Conservation (phyloP, 1,140 invertebrate species). For the Sitobion miscanthi region DNA sequence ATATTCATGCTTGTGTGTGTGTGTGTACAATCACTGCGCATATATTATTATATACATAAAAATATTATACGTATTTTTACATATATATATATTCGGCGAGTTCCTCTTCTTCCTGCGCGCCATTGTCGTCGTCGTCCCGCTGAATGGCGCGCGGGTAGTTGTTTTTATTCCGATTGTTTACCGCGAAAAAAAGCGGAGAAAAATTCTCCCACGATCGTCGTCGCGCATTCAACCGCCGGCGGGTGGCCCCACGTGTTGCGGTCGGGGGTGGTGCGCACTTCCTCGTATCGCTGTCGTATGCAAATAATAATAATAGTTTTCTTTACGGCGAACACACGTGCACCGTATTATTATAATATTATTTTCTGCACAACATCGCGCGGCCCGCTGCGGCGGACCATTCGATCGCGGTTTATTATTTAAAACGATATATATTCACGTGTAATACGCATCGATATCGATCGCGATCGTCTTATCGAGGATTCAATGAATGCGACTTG, state of each 20-base stretch:
- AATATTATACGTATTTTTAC: not conserved
- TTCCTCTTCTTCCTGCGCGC: not conserved
- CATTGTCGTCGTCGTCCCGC: not conserved
- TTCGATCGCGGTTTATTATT: not conserved
- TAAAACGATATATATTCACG: not conserved
- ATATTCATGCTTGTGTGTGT: not conserved
- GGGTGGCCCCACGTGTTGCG: not conserved
- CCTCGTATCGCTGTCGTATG: not conserved
- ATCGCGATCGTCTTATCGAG: not conserved
- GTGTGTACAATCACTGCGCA: not conserved
- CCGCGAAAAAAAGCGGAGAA: not conserved
- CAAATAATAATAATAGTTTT: conserved; percentile 7
- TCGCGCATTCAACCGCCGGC: not conserved
- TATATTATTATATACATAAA: not conserved
- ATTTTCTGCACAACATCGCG: not conserved
- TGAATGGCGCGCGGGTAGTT: not conserved
- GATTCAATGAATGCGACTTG: not conserved
- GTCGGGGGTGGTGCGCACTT: not conserved
- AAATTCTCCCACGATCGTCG: conserved; percentile 24
- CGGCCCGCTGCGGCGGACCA: not conserved
- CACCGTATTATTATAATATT: not conserved
- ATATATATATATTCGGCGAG: not conserved
- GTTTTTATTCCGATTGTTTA: conserved; percentile 40
- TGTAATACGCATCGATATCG: not conserved
- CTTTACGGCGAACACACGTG: not conserved